Evolutionary conservation across 1,140 invertebrate species (phyloP), one percentile per base, ranked within the genome.

Genomic region (Drosophila arawakana): DNA sequence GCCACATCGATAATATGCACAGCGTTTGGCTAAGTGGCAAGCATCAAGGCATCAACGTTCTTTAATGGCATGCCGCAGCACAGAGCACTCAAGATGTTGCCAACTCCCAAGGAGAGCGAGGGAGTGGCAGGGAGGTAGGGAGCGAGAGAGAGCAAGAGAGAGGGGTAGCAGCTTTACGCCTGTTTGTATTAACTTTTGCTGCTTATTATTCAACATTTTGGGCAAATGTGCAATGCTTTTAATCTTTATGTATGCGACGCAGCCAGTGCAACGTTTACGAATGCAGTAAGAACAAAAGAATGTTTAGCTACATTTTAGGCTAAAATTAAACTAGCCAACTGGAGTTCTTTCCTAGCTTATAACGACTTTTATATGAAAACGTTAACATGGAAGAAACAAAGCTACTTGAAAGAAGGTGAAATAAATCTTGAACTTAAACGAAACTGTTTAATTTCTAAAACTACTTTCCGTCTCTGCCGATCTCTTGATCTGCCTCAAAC

Each of bases 41-140:
- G 70, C 54, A 72, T 65, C 43, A 30, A 54, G 46, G 63, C 54
- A 66, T 67, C 46, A 73, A 52, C 58, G 62, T 60, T 34, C 49
- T 69, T 73, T 73, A 69, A 73, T 73, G 65, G 71, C 63, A 63
- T 54, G 47, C 69, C 70, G 59, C 65, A 73, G 59, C 65, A 73
- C 55, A 73, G 52, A 61, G 41, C 69, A 18, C 65, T 73, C 65
- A 73, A 73, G 63, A 73, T 73, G 70, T 60, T 73, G 55, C 63
- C 70, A 66, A 44, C 46, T 67, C 34, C 44, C 62, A 50, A 21
- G 25, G 15, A 49, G 54, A 41, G 18, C 54, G 13, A 30, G 35
- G 3, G 47, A 39, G 34, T 5, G 34, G 2, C 13, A 37, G 30
- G 5, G 4, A 6, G 25, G 0, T 2, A 5, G 25, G 25, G 25